Evolutionary conservation across 2,113 vertebrate genomes (phyloP), one percentile per base, ranked within the genome.

Genomic region (Peromyscus californicus): DNA sequence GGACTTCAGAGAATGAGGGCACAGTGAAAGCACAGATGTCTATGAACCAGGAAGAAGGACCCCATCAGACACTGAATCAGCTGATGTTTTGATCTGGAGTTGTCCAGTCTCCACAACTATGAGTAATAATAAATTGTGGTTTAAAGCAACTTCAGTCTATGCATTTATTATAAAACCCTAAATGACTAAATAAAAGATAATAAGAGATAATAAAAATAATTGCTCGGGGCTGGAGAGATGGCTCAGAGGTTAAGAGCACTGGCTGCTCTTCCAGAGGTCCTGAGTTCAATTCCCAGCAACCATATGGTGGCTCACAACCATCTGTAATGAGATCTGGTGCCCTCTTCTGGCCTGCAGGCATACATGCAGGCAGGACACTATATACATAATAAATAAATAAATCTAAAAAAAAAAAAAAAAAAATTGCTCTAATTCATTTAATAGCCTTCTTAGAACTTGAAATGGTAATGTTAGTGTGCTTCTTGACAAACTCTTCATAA

Each of bases 351-450:
- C n/a, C n/a, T n/a, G n/a, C n/a, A n/a, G n/a, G n/a, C n/a, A n/a
- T n/a, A n/a, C n/a, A n/a, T n/a, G n/a, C n/a, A n/a, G n/a, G n/a
- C n/a, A n/a, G n/a, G n/a, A n/a, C n/a, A n/a, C n/a, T n/a, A n/a
- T n/a, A n/a, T n/a, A n/a, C n/a, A n/a, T n/a, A n/a, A n/a, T n/a
- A n/a, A n/a, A n/a, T n/a, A n/a, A n/a, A n/a, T n/a, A n/a, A n/a
- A n/a, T n/a, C n/a, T n/a, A n/a, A n/a, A n/a, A n/a, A n/a, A n/a
- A n/a, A n/a, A n/a, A n/a, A n/a, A 89, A 94, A 94, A 80, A 31
- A 36, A 63, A 86, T 86, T 51, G 75, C 80, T 96, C 16, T 93
- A 95, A 90, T 69, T 90, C 69, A 94, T 69, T 74, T 33, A 89
- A 69, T 4, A 85, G 45, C 3, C 69, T 90, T 91, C 82, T 93